Evolutionary conservation across 2,113 vertebrate species (phyloP), one percentile per base, ranked within the genome.

Genomic region (Ornithorhynchus anatinus): DNA sequence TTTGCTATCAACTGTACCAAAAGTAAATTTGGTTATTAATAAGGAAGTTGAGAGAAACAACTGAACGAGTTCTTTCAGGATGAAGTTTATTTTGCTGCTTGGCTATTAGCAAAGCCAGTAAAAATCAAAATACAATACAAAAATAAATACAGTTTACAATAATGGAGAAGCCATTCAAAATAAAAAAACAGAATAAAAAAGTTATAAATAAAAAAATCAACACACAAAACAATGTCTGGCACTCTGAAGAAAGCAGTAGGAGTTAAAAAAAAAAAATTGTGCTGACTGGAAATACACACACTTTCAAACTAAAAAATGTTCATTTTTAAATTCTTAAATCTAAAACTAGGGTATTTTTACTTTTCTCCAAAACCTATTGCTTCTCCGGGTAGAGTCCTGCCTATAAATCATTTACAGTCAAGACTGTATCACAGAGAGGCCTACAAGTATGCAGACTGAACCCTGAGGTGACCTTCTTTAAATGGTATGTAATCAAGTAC

Each of bases 61-160:
- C 29, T 47, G 48, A 62, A 71, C 50, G 36, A 32, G 37, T 38
- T 54, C 1, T 53, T 10, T 48, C 69, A 83, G 79, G 69, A 44
- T 57, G 47, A 33, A 72, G 43, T 94, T 95, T 94, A 93, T 92
- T 93, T 85, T 84, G 72, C 75, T 69, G 83, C 58, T 79, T 64
- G 67, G 42, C 71, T 57, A 72, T 76, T 79, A 84, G 77, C 89
- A 74, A 88, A 82, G 66, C 45, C 4, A 60, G 59, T 84, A 80
- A 85, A 87, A 87, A 81, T 32, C 57, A 76, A 71, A 85, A 75
- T 40, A 71, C 89, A 86, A 77, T 93, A 94, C 58, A 93, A 94
- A 94, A 94, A 94, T 94, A 94, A 91, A 94, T 90, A 92, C 56
- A 66, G 75, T 89, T 90, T 83, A 88, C 78, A 61, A 83, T 69